Evolutionary conservation across 2,113 vertebrate genomes (phyloP).

Genomic region (Calypte anna): DNA sequence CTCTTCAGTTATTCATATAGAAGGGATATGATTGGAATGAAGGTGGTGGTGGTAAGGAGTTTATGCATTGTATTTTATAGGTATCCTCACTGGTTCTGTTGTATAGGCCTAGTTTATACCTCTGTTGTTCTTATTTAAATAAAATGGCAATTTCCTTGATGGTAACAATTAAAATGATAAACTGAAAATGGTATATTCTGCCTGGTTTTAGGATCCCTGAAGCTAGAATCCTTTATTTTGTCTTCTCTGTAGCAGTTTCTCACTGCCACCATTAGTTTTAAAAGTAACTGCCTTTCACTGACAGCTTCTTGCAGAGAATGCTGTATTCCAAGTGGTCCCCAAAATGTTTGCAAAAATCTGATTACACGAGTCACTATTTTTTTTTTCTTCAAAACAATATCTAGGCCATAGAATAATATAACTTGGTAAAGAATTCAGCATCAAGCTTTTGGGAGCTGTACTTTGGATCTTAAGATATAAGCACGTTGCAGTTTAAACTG

Average conservation of each 20-base stretch:
- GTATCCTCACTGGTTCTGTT: neutral
- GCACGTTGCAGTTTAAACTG: neutral
- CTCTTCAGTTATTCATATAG: neutral
- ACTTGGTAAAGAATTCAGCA: neutral
- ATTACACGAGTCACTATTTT: neutral
- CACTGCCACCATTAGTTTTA: neutral
- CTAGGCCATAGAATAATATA: neutral
- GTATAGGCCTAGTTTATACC: neutral
- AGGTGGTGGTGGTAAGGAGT: accelerated
- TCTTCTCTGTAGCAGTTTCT: neutral
- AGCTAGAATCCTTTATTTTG: neutral
- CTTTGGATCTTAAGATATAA: neutral
- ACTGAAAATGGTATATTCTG: neutral
- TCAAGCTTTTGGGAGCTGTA: neutral
- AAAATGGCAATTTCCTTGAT: neutral
- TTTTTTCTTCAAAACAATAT: neutral
- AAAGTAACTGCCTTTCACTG: neutral
- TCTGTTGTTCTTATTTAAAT: neutral
- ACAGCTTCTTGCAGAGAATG: neutral
- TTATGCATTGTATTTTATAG: neutral
- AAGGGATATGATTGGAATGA: neutral
- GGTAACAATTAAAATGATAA: neutral
- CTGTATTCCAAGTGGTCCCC: neutral
- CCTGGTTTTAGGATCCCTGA: neutral
- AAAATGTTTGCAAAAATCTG: neutral